Evolutionary conservation across 1,140 invertebrate genomes (phyloP).

Genomic region (Lineus longissimus): DNA sequence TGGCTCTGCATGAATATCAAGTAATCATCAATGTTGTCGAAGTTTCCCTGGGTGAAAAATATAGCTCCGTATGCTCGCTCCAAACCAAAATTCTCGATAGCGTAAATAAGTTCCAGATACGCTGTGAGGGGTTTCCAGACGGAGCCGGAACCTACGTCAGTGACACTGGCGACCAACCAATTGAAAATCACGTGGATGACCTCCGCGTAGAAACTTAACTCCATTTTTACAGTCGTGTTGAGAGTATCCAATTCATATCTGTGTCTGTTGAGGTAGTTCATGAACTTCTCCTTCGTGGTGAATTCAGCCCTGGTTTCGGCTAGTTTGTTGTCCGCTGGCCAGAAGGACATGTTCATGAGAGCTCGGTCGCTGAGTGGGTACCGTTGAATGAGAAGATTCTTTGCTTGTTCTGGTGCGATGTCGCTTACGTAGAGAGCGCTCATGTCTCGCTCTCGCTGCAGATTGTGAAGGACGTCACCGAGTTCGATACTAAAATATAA

Average conservation of each 20-base stretch:
- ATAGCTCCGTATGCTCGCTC: slow-evolving; percentile 26
- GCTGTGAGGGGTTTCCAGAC: slow-evolving; percentile 33
- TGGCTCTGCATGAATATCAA: slow-evolving; percentile 30
- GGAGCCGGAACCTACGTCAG: slow-evolving; percentile 27
- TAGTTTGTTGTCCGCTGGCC: slow-evolving; percentile 13
- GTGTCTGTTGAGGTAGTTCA: slow-evolving; percentile 25
- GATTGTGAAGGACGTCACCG: slow-evolving; percentile 22
- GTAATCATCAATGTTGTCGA: slow-evolving; percentile 27
- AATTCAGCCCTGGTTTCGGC: slow-evolving; percentile 16
- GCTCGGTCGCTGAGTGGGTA: slow-evolving; percentile 27
- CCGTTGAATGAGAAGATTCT: slow-evolving; percentile 21
- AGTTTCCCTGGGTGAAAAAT: slow-evolving; percentile 25
- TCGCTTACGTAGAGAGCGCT: slow-evolving; percentile 28
- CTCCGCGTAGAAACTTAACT: slow-evolving; percentile 25
- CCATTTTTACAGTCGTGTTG: slow-evolving; percentile 21
- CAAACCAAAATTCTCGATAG: slow-evolving; percentile 27
- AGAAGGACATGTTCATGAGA: slow-evolving; percentile 22
- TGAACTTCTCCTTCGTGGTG: slow-evolving; percentile 21
- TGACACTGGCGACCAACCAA: slow-evolving; percentile 26
- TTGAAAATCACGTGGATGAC: slow-evolving; percentile 24
- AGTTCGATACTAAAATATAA: slow-evolving; percentile 23
- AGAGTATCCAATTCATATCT: slow-evolving; percentile 25
- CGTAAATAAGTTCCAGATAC: slow-evolving; percentile 28
- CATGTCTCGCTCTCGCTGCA: slow-evolving; percentile 30
- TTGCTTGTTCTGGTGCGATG: slow-evolving; percentile 21